Conservation (phyloP, 2,888 invertebrate genomes). For the Cataglyphis livida region DNA sequence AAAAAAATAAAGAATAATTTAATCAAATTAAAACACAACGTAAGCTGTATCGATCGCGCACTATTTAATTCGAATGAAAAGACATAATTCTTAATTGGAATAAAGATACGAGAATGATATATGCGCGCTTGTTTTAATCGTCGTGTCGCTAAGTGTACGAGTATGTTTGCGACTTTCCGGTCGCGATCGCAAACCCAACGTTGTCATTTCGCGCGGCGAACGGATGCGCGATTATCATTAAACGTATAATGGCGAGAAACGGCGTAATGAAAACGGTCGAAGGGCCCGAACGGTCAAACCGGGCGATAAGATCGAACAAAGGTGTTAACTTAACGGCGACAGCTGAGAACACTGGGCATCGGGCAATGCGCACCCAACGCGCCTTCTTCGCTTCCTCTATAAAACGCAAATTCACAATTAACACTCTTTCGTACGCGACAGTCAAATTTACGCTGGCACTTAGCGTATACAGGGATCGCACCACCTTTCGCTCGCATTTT, state of each 20-base stretch:
- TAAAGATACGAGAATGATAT: conserved; percentile 67
- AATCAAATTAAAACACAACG: conserved; percentile 53
- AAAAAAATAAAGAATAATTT: neutral
- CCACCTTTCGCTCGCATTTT: conserved; percentile 56
- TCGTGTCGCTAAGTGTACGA: conserved; percentile 18
- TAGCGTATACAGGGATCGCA: conserved; percentile 58
- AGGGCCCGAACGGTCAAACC: conserved; percentile 68
- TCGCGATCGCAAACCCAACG: conserved; percentile 35
- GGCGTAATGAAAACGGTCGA: conserved; percentile 67
- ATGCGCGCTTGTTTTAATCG: conserved; percentile 30
- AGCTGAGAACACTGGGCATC: conserved; percentile 72
- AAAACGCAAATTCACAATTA: conserved; percentile 83
- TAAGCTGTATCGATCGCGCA: conserved; percentile 5
- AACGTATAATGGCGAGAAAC: conserved; percentile 71
- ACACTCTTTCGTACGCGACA: conserved; percentile 71
- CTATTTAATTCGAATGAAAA: conserved; percentile 41
- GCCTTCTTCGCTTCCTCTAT: conserved; percentile 71
- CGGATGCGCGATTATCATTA: conserved; percentile 72
- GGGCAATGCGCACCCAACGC: conserved; percentile 45
- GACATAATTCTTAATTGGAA: conserved; percentile 64
- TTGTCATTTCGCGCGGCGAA: conserved; percentile 46
- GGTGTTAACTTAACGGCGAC: conserved; percentile 77
- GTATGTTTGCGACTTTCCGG: conserved; percentile 2
- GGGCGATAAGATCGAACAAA: conserved; percentile 79
- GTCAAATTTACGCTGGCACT: conserved; percentile 74